Base-by-base conservation (phyloP, 2,888 invertebrate genomes). In the Andrena hattorfiana region DNA sequence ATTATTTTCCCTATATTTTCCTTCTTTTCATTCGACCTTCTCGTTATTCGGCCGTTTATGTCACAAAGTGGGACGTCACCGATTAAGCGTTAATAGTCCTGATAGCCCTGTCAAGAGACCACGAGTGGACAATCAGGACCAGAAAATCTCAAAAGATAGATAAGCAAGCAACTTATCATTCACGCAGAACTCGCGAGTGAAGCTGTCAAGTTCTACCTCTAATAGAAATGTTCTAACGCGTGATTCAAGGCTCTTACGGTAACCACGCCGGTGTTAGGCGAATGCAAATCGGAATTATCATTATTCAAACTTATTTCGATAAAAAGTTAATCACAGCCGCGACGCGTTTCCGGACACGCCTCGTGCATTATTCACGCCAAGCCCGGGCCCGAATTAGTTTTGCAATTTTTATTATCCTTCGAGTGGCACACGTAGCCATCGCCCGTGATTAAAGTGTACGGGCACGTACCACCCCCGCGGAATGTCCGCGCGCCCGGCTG, bases 241-340 rank as follows among this genome's bases (percentile, higher is more conserved):
- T 13, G 54, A 26, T 20, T 60, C 49, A 4, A 8, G 26, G 16
- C 1, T n/a, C 10, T 32, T 4, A 10, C 16, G 51, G 42, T n/a
- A 8, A 49, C 23, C n/a, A 8, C n/a, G 1, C 16, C 49, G 16
- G 13, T 30, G 35, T 6, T 13, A 3, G 2, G 3, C 2, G 42
- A 35, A 82, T 69, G 68, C 63, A 67, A 76, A 81, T 69, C 32
- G 59, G 49, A 7, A 10, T 66, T 59, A 64, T 68, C 54, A 60
- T 70, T 70, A 72, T 54, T 68, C 71, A 54, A 68, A 32, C 16
- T 62, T 70, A 67, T 78, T 74, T 74, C 62, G 54, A 68, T 62
- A 49, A 79, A 79, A 79, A 74, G 66, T 79, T 82, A 70, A 82
- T 70, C 74, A 54, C 67, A 28, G 51, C 32, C 28, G 51, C 23